Base-by-base conservation (phyloP, 2,797 vertebrate genomes). In the Eupleurogrammus muticus region DNA sequence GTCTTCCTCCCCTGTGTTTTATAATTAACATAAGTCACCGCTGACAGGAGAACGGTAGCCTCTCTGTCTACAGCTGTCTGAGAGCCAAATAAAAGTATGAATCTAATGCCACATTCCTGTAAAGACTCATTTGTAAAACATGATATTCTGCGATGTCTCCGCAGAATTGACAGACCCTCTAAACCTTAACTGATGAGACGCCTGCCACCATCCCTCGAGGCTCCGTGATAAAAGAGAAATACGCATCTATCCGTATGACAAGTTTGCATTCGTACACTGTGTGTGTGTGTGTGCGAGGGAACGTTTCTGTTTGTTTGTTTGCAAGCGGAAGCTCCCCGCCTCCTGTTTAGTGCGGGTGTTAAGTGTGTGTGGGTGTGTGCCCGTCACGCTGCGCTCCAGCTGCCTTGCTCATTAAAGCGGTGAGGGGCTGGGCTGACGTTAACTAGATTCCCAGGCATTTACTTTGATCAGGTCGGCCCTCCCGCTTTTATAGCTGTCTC, bases 401-500 rank as follows among this genome's bases (percentile, higher is more conserved):
- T 87, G 87, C 75, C 73, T 62, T 1, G 52, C 83, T 87, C 77
- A 75, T 89, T 88, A 88, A 90, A 86, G 85, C 42, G 16, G 64
- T 23, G 23, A 86, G 71, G 54, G 82, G 83, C 64, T 57, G 75
- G 70, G 69, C 76, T 92, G 92, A 94, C 91, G 93, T 95, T 98
- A 98, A 97, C 96, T 90, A 96, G 96, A 97, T 96, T 97, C 96
- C 94, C 68, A 95, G 81, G 89, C 94, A 94, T 95, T 96, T 95
- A 96, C 97, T 98, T 98, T 98, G 96, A 99, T 98, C 96, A 95
- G 93, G 93, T 90, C 90, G 87, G 93, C 91, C 92, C 90, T 90
- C 91, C 93, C 89, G 20, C 90, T 96, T 97, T 98, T 97, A 98
- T 95, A 96, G 95, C 95, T 92, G 96, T 96, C 97, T 97, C 95